Evolutionary conservation across 1,140 invertebrate genomes (phyloP).

Genomic region (Orussus abietinus): DNA sequence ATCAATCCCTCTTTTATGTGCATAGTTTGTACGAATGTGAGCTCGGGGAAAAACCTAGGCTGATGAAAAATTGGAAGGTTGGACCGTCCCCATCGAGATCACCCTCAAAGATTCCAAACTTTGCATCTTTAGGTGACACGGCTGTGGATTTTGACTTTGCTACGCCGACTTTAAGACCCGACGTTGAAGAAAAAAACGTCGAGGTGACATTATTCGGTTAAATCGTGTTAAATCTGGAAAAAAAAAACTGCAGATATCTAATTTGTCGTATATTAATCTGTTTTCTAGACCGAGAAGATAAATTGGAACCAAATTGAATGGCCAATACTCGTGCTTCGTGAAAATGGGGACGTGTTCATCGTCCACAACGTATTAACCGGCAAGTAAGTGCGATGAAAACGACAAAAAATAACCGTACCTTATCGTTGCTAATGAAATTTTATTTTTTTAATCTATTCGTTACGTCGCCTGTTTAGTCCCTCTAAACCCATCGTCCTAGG

Average conservation of each 20-base stretch:
- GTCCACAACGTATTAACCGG: constrained; percentile 57
- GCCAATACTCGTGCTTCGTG: constrained; percentile 75
- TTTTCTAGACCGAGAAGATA: constrained; percentile 24
- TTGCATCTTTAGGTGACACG: constrained; percentile 70
- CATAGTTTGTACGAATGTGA: constrained; percentile 54
- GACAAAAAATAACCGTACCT: constrained; percentile 4
- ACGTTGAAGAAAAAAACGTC: constrained; percentile 6
- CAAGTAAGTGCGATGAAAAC: constrained; percentile 39
- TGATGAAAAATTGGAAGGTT: constrained; percentile 58
- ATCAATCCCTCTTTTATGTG: too few species aligned
- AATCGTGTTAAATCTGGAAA: constrained; percentile 9
- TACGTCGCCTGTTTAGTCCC: too few species aligned
- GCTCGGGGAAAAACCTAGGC: constrained; percentile 34
- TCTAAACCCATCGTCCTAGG: constrained; percentile 53
- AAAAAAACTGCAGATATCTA: constrained; percentile 14
- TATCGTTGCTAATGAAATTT: background rate
- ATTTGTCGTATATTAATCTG: constrained; percentile 4
- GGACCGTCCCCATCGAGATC: constrained; percentile 56
- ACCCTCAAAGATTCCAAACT: constrained; percentile 53
- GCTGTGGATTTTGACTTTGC: constrained; percentile 83
- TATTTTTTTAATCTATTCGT: constrained; percentile 19
- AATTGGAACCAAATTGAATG: constrained; percentile 58
- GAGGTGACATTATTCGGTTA: constrained; percentile 17
- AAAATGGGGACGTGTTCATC: constrained; percentile 75
- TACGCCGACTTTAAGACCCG: constrained; percentile 47